These are phyloP conservation scores for Torymus tubicola DNA, from an alignment of 2,888 invertebrate species.

Conservation along the genomic window DNA sequence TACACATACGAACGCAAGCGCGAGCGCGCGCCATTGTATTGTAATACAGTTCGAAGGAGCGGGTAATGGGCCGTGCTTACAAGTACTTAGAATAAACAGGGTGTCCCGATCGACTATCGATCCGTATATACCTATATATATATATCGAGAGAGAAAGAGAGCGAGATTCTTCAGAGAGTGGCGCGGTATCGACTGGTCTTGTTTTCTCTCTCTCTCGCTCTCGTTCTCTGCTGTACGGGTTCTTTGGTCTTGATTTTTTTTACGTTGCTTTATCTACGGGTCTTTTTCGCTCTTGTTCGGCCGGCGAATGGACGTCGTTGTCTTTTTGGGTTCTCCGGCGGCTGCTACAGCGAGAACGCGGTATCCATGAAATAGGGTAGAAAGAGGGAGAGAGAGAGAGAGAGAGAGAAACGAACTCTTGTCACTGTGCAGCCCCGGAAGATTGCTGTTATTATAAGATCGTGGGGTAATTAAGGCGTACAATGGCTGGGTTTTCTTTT, in stretches of 20 bases:
- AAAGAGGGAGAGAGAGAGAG: neutral
- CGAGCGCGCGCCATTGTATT: conserved; percentile 68
- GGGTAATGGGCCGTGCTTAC: conserved; percentile 71
- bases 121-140: too few species aligned
- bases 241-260: neutral
- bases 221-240: neutral
- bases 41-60: conserved; percentile 67
- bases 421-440: neutral
- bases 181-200: too few species aligned
- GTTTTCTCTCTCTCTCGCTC: neutral
- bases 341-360: too few species aligned
- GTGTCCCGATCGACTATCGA: conserved; percentile 63
- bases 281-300: neutral
- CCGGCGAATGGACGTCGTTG: neutral
- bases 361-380: conserved; percentile 1
- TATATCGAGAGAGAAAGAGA: neutral
- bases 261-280: neutral
- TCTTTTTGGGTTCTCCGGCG: too few species aligned
- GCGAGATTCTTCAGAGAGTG: too few species aligned
- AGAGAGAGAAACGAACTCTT: neutral
- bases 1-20: conserved; percentile 8
- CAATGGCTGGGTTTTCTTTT: too few species aligned
- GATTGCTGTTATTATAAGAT: neutral
- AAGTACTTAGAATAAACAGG: conserved; percentile 69
- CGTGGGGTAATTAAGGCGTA: too few species aligned